phyloP scores from a whole-genome alignment of 2,113 vertebrate genomes.

The Pangasianodon gigas region DNA sequence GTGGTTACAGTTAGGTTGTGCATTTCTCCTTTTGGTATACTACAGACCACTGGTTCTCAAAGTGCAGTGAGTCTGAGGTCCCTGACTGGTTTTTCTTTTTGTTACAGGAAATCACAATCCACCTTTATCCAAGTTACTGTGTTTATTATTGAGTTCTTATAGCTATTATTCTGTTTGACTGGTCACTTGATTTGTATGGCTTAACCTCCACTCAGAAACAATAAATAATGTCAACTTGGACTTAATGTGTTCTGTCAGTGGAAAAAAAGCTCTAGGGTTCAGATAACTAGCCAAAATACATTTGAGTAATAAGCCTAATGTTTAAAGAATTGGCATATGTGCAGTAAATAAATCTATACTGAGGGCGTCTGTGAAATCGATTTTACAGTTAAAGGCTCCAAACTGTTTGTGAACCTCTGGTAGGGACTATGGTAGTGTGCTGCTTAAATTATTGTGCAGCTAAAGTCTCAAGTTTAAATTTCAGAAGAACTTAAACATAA shows the following conservation, averaged over 20 bases:
- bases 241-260: background rate
- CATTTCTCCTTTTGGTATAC: background rate
- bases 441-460: background rate
- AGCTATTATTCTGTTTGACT: background rate
- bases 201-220: background rate
- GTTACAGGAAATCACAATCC: background rate
- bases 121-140: background rate
- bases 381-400: background rate
- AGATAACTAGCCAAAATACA: background rate
- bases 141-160: background rate
- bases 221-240: background rate
- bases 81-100: background rate
- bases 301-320: background rate
- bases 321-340: background rate
- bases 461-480: background rate
- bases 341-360: background rate
- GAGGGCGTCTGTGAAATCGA: background rate
- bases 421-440: background rate
- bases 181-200: background rate
- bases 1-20: background rate
- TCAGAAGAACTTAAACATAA: background rate
- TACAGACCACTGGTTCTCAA: background rate
- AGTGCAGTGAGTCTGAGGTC: background rate
- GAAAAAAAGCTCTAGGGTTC: background rate
- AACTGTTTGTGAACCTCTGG: background rate